Evolutionary conservation across 2,797 vertebrate species (phyloP).

Genomic region (Argentina silus): DNA sequence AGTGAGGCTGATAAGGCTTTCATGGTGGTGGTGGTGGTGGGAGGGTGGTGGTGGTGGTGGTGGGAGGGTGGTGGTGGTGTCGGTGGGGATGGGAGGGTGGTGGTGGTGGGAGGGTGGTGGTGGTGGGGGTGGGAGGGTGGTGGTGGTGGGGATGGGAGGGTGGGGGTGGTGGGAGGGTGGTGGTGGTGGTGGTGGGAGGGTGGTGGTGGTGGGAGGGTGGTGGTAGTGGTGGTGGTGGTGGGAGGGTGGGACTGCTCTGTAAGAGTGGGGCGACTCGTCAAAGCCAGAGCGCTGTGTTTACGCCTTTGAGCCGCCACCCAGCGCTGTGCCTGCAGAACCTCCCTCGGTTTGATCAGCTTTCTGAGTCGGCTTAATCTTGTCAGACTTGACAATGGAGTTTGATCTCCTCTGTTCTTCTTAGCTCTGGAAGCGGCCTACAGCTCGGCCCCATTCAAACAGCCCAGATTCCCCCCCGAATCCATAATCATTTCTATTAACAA

Average conservation of each 20-base stretch:
- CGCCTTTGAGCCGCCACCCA: constrained; percentile 58
- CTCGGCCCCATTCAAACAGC: constrained; percentile 70
- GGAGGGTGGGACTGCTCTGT: constrained; percentile 19
- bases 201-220: constrained; percentile 30
- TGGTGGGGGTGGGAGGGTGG: constrained; percentile 38
- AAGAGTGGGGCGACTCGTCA: constrained; percentile 59
- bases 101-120: constrained; percentile 12
- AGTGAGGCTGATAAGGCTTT: constrained; percentile 62
- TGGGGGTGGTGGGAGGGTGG: constrained; percentile 44
- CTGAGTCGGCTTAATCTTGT: constrained; percentile 78
- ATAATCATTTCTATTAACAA: constrained; percentile 74
- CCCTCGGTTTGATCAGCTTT: constrained; percentile 72
- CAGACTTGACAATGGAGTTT: constrained; percentile 75
- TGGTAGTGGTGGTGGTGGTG: constrained; percentile 30
- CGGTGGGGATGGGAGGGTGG: too few relatives aligned
- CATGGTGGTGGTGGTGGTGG: constrained; percentile 54
- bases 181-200: constrained; percentile 38
- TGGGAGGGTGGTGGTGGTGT: too few relatives aligned
- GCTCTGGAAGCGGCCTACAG: constrained; percentile 66
- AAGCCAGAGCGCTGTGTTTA: constrained; percentile 69
- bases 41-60: constrained; percentile 21
- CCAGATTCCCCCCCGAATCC: constrained; percentile 65
- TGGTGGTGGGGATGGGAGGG: constrained; percentile 26
- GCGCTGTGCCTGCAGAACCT: constrained; percentile 52
- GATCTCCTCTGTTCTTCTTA: constrained; percentile 77